Conservation (phyloP, 1,140 invertebrate genomes). For the Drosophila littoralis region DNA sequence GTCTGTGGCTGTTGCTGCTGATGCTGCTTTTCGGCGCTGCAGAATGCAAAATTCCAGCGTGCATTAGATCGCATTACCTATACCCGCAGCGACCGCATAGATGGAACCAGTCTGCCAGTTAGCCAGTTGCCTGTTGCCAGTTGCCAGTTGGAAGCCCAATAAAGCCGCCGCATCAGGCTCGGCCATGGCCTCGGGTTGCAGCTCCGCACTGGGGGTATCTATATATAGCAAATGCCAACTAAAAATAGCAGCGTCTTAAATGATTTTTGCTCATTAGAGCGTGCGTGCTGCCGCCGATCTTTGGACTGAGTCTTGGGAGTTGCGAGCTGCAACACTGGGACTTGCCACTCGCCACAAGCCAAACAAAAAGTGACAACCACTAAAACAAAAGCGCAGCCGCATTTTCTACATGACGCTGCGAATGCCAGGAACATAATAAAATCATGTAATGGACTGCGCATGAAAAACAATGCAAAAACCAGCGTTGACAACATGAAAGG, state of each 20-base stretch:
- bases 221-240: constrained; percentile 78
- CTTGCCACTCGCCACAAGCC: constrained; percentile 46
- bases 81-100: constrained; percentile 39
- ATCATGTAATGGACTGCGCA: constrained; percentile 82
- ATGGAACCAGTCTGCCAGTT: constrained; percentile 47
- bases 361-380: constrained; percentile 77
- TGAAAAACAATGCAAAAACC: constrained; percentile 80
- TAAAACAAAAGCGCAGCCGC: constrained; percentile 76
- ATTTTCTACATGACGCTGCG: constrained; percentile 81
- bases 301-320: constrained; percentile 32
- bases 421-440: constrained; percentile 82
- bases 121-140: constrained; percentile 23
- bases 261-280: constrained; percentile 83
- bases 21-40: constrained; percentile 41
- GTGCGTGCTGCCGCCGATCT: constrained; percentile 66
- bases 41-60: constrained; percentile 58
- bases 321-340: constrained; percentile 7
- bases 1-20: constrained; percentile 7
- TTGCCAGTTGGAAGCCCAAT: constrained; percentile 74
- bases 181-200: constrained; percentile 48
- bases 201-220: constrained; percentile 30
- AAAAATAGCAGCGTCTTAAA: constrained; percentile 80
- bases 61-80: constrained; percentile 73
- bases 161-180: constrained; percentile 46
- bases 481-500: constrained; percentile 70